phyloP scores from a whole-genome alignment of 35 echinoderm and acorn worm genomes.

The Strongylocentrotus purpuratus region DNA sequence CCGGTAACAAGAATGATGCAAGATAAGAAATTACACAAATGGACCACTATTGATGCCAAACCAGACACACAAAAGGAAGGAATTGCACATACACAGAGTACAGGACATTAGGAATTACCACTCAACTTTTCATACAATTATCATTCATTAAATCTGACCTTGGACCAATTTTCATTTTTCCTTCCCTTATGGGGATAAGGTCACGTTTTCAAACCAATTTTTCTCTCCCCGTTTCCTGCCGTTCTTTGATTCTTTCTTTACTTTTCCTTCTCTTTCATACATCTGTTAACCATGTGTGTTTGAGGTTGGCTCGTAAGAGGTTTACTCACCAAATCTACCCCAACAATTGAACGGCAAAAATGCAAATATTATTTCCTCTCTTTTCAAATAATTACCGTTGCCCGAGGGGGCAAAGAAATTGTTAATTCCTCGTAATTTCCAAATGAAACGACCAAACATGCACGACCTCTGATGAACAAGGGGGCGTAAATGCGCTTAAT shows the following conservation, averaged over 20 bases:
- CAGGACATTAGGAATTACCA: background rate
- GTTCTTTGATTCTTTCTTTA: background rate
- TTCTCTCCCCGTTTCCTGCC: background rate
- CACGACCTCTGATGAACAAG: background rate
- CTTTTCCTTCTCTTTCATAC: background rate
- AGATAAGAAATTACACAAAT: background rate
- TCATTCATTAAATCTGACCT: background rate
- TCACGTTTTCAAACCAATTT: background rate
- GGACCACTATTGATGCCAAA: background rate
- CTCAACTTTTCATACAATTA: background rate
- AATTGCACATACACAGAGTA: background rate
- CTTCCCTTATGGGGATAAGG: background rate
- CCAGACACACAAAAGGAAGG: background rate
- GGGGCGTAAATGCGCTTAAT: background rate
- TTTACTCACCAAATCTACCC: constrained; percentile 14
- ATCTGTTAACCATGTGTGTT: background rate
- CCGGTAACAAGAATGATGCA: background rate
- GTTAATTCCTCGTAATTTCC: constrained; percentile 3
- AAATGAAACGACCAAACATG: background rate
- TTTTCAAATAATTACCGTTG: constrained; percentile 23
- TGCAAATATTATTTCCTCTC: constrained; percentile 26
- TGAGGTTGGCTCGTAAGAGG: background rate
- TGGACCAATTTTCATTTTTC: background rate
- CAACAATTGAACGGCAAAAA: background rate
- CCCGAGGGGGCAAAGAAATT: background rate